These are phyloP conservation scores for Chaetodon auriga DNA, from an alignment of 2,113 vertebrate species.

Conservation along the genomic window DNA sequence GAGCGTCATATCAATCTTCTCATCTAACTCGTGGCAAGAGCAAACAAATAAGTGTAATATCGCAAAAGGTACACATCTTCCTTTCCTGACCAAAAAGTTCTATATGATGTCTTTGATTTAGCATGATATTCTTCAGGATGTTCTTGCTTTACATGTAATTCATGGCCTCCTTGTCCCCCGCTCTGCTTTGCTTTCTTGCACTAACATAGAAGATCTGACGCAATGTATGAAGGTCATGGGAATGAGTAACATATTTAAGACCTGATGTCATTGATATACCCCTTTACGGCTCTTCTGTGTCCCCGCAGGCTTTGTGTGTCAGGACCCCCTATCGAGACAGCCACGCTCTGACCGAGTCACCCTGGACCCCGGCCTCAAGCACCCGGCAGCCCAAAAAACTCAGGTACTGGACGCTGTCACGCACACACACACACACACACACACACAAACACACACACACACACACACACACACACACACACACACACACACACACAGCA, in stretches of 20 bases:
- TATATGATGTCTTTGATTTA: conserved; percentile 4
- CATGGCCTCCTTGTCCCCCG: conserved; percentile 16
- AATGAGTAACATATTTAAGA: conserved; percentile 36
- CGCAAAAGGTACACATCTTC: neutral
- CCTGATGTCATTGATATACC: conserved; percentile 41
- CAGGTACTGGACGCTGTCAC: conserved; percentile 84
- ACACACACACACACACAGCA: neutral
- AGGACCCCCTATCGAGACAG: conserved; percentile 88
- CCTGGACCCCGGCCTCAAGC: conserved; percentile 84
- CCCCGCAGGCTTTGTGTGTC: conserved; percentile 91
- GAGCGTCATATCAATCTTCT: neutral
- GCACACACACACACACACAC: neutral
- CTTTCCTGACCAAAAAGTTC: neutral
- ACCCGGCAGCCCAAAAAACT: conserved; percentile 81
- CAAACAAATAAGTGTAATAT: neutral
- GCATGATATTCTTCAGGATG: neutral
- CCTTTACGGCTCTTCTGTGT: conserved; percentile 32
- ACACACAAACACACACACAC: conserved; percentile 1
- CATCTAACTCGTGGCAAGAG: neutral
- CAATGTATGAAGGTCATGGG: conserved; percentile 42
- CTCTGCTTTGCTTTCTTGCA: conserved; percentile 29
- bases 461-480: conserved; percentile 14
- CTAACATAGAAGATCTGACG: conserved; percentile 48
- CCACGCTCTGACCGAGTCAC: conserved; percentile 78
- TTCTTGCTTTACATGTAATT: conserved; percentile 2